Evolutionary conservation across 2,113 vertebrate genomes (phyloP), one percentile per base, ranked within the genome.

Genomic region (Stegastes partitus): DNA sequence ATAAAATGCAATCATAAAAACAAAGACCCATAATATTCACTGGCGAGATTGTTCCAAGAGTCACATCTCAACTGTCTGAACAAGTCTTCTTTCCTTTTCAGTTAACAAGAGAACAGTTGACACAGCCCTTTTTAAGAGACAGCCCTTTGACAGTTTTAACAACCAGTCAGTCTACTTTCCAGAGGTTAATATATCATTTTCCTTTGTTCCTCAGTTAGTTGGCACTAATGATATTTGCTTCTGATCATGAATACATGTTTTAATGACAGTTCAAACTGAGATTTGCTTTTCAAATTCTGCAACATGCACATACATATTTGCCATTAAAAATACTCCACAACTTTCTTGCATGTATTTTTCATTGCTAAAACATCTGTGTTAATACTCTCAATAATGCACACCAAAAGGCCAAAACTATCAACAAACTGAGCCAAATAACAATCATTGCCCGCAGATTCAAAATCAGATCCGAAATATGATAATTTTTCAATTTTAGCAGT

Each of bases 11-110:
- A 45, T 45, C 42, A 25, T n/a, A 61, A 73, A 62, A 73, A 53
- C 65, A 77, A 23, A 57, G 45, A 82, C 47, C 39, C 34, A 53
- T 63, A 69, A 49, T 15, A 72, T 42, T 68, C 39, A 21, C 34
- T 15, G 28, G 39, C 54, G 73, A 57, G 57, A 81, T 82, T 71
- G 83, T 88, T 84, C 78, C 82, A 55, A 53, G 77, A 84, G 59
- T 69, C 67, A 63, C 28, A 28, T 64, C 76, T 42, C 23, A n/a
- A 44, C 64, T 67, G 56, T 65, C 71, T 72, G 57, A 31, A 56
- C 82, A 82, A 31, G 55, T 81, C 54, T 75, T 68, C 74, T 91
- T 93, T 91, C 86, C 90, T 92, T 92, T 92, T 93, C 86, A 87
- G 89, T 83, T 89, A 87, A 88, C 49, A 22, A 71, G 69, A 80